Percentiles rank a stretch among this genome's conserved stretches.
Conservation (phyloP, 92 coral and sea anemone genomes). For the Actinostola sp. region DNA sequence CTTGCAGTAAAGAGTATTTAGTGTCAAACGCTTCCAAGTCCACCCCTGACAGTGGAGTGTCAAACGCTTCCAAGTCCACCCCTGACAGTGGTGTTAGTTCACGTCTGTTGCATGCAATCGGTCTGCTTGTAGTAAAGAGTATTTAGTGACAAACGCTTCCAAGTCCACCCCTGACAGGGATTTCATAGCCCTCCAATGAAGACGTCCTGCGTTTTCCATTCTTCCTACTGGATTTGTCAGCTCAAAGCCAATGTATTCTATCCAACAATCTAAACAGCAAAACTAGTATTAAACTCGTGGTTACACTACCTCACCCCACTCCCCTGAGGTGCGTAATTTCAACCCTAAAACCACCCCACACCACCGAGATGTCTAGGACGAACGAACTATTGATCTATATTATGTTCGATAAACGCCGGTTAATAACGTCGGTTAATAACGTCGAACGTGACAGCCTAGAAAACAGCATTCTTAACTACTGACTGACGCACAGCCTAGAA, state of each 20-base stretch:
- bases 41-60: slow-evolving; percentile 65
- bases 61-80: slow-evolving; percentile 68
- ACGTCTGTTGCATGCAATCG: slow-evolving; percentile 9
- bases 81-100: too few species aligned
- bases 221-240: slow-evolving; percentile 57
- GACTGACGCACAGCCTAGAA: too few species aligned
- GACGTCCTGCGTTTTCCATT: slow-evolving; percentile 63
- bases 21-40: slow-evolving; percentile 77
- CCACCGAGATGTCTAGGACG: background rate
- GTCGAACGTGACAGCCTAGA: too few species aligned
- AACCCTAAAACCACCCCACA: background rate
- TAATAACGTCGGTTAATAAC: too few species aligned
- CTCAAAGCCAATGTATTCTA: slow-evolving; percentile 86
- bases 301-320: background rate
- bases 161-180: slow-evolving; percentile 60
- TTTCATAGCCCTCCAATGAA: slow-evolving; percentile 97
- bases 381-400: slow-evolving; percentile 5
- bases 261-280: slow-evolving; percentile 71
- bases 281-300: background rate
- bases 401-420: background rate
- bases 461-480: too few species aligned
- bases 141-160: slow-evolving; percentile 76
- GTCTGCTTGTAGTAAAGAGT: slow-evolving; percentile 81
- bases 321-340: too few species aligned
- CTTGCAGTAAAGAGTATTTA: slow-evolving; percentile 75